Percentiles rank a stretch among this genome's conserved stretches.
These are phyloP conservation scores for Istiophorus platypterus DNA, from an alignment of 2,113 vertebrate genomes.

Conservation along the genomic window DNA sequence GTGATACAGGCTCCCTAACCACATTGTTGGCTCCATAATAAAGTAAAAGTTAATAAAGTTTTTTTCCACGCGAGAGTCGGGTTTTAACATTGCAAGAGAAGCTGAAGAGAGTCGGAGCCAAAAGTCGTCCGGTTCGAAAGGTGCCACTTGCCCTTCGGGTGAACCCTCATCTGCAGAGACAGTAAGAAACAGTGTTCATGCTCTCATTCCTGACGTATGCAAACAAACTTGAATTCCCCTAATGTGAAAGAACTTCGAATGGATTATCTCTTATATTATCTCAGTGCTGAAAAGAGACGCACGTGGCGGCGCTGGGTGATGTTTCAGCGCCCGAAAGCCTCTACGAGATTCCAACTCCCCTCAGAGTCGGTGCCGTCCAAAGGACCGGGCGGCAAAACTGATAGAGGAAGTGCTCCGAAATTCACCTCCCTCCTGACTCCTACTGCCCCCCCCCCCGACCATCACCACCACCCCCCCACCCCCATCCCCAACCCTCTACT, in stretches of 20 bases:
- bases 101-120: neutral
- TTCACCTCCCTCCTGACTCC: constrained; percentile 80
- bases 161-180: neutral
- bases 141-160: neutral
- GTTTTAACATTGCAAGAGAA: neutral
- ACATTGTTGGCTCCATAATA: neutral
- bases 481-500: constrained; percentile 67
- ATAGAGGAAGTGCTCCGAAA: constrained; percentile 70
- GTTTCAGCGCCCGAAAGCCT: neutral
- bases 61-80: too few relatives aligned
- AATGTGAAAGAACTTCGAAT: neutral
- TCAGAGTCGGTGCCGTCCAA: neutral
- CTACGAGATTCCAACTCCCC: neutral
- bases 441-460: constrained; percentile 78
- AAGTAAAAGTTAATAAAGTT: neutral
- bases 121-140: neutral
- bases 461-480: too few relatives aligned
- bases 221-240: neutral
- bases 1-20: neutral
- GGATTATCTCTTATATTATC: too few relatives aligned
- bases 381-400: constrained; percentile 8
- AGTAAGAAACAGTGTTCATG: neutral
- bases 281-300: neutral
- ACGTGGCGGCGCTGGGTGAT: neutral
- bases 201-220: too few relatives aligned